phyloP scores from a whole-genome alignment of 2,888 invertebrate genomes.

The Thereva nobilitata region DNA sequence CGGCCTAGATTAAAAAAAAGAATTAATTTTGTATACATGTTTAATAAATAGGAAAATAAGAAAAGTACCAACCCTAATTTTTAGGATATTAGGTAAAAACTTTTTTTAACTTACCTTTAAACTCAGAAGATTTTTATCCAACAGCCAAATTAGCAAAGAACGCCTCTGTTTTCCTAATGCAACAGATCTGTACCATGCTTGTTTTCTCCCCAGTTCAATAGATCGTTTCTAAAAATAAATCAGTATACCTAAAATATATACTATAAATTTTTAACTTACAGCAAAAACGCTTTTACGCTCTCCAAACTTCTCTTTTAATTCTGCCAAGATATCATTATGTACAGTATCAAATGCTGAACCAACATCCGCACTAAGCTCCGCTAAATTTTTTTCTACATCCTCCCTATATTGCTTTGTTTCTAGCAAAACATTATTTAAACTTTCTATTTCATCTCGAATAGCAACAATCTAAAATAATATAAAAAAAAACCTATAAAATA shows the following conservation, averaged over 20 bases:
- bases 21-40: too few relatives aligned
- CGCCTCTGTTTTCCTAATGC: conserved; percentile 64
- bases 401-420: conserved; percentile 55
- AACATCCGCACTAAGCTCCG: conserved; percentile 50
- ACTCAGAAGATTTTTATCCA: conserved; percentile 62
- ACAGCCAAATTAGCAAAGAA: conserved; percentile 61
- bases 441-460: conserved; percentile 56
- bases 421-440: conserved; percentile 53
- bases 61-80: too few relatives aligned
- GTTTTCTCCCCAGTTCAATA: conserved; percentile 65
- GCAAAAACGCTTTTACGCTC: conserved; percentile 56
- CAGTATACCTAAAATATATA: conserved; percentile 8
- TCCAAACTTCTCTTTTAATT: conserved; percentile 52
- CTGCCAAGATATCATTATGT: conserved; percentile 52
- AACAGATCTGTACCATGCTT: conserved; percentile 68
- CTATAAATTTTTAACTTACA: conserved; percentile 45
- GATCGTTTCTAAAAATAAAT: conserved; percentile 55
- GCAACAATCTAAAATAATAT: conserved; percentile 49
- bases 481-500: not conserved
- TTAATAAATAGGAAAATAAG: too few relatives aligned
- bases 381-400: conserved; percentile 52
- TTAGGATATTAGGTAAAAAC: too few relatives aligned
- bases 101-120: too few relatives aligned
- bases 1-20: conserved; percentile 58
- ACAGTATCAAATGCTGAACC: conserved; percentile 51